Base-by-base conservation (phyloP, 2,797 vertebrate genomes). In the Acipenser transmontanus region DNA sequence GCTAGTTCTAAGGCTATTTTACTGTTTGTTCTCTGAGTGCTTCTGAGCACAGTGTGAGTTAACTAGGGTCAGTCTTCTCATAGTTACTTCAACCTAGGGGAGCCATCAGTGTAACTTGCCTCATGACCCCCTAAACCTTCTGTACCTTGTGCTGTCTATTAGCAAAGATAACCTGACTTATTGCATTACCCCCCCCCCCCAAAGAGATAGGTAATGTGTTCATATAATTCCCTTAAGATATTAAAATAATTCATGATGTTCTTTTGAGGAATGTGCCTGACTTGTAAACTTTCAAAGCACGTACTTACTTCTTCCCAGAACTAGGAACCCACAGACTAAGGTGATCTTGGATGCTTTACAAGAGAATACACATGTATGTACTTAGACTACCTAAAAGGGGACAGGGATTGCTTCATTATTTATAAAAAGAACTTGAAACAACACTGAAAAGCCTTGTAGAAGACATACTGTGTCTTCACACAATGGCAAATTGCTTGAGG, bases 401-500 rank as follows among this genome's bases (percentile, higher is more conserved):
- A 4, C 61, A 59, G n/a, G 47, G 20, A 49, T n/a, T 52, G 20
- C 34, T 17, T 52, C 17, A 50, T 63, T 66, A 61, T 63, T 63
- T 67, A 50, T 56, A 49, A 48, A 47, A 50, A 63, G 59, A 70
- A 51, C 54, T 59, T 11, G 52, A 54, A 61, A 60, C 14, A 56
- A 48, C 10, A 47, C 48, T 8, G 7, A 6, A 49, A 63, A 49
- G 48, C 50, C 54, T 59, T 60, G n/a, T 49, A 47, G 20, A 50
- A 61, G 51, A 47, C 34, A 54, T 57, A 12, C 59, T 7, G 14
- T 66, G 66, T 51, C 65, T 67, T 61, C 34, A 67, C 63, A 74
- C 74, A 73, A 77, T 86, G 83, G 84, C 77, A 71, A 82, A 84
- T 62, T 76, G 80, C 83, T 82, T 68, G 34, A 80, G 80, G 80